These are phyloP conservation scores for Dolichoris vasculosae DNA, from an alignment of 1,140 invertebrate species.

Conservation along the genomic window DNA sequence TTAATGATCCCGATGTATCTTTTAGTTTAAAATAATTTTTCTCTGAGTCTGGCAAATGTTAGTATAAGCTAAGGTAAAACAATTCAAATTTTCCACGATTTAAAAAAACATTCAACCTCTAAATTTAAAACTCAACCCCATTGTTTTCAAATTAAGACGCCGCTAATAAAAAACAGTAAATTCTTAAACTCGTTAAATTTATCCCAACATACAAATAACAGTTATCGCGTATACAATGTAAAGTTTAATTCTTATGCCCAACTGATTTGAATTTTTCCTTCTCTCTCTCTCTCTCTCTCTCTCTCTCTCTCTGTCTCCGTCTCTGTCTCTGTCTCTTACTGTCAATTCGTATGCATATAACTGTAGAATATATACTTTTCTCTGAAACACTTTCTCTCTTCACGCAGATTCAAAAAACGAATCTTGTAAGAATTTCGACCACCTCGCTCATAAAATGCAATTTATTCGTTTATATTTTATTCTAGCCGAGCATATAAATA, in stretches of 20 bases:
- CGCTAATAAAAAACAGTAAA: slow-evolving; percentile 32
- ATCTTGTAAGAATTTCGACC: neutral
- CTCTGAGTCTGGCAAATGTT: neutral
- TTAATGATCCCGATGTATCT: neutral
- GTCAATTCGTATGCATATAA: too few species aligned
- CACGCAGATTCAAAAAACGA: neutral
- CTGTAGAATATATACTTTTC: neutral
- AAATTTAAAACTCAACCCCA: slow-evolving; percentile 24
- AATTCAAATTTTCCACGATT: neutral
- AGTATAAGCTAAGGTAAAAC: neutral
- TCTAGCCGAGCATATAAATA: neutral
- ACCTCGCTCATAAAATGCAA: slow-evolving; percentile 37
- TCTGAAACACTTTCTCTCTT: neutral
- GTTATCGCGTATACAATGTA: slow-evolving; percentile 28
- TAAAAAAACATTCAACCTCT: neutral
- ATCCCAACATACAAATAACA: slow-evolving; percentile 10
- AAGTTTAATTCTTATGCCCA: slow-evolving; percentile 1
- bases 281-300: neutral
- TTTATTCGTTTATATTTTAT: too few species aligned
- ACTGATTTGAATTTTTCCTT: too few species aligned
- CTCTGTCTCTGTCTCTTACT: neutral
- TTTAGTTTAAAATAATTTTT: neutral
- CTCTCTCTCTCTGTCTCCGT: neutral
- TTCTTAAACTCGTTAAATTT: slow-evolving; percentile 14
- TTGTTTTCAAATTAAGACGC: slow-evolving; percentile 36